Evolutionary conservation across 1,140 invertebrate genomes (phyloP), one percentile per base, ranked within the genome.

Genomic region (Papilio polyxenes): DNA sequence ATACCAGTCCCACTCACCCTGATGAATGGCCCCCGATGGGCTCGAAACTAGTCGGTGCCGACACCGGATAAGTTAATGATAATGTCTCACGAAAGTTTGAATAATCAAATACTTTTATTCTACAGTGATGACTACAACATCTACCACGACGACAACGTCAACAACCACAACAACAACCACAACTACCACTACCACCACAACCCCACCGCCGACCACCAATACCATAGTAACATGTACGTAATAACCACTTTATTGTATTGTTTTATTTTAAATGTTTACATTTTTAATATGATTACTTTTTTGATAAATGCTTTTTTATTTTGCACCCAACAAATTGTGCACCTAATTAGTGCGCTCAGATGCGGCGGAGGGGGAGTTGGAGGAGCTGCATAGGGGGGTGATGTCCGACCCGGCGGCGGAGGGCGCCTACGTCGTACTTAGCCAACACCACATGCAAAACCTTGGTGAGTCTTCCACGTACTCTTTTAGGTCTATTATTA

Each of bases 401-500:
- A 80, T 93, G 51, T 88, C 92, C 81, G 89, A 91, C 40, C 91
- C 90, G 0, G 87, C 82, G 0, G 85, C 89, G 8, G 91, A 91
- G 44, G 88, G 92, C 75, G 87, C 89, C 0, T 93, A 93, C 82
- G 91, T 93, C 65, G 92, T 94, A 0, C 89, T 93, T 6, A 93
- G 91, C 81, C 93, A 94, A 84, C 92, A 93, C 84, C 93, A 94
- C 89, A 93, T 93, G 93, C 93, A 94, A 86, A 94, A 94, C 76
- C 86, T 94, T 48, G 93, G 93, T 93, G 87, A 89, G 48, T 82
- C 80, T 80, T 77, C 6, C 11, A 13, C 37, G 6, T 44, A 75
- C 15, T 0, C 40, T 0, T 31, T 31, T 17, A 65, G 7, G 3
- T 49, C 7, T 10, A 20, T 56, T 31, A 37, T 20, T 23, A 7